Evolutionary conservation across 2,888 invertebrate species (phyloP), one percentile per base, ranked within the genome.

Genomic region (Euproctis similis): DNA sequence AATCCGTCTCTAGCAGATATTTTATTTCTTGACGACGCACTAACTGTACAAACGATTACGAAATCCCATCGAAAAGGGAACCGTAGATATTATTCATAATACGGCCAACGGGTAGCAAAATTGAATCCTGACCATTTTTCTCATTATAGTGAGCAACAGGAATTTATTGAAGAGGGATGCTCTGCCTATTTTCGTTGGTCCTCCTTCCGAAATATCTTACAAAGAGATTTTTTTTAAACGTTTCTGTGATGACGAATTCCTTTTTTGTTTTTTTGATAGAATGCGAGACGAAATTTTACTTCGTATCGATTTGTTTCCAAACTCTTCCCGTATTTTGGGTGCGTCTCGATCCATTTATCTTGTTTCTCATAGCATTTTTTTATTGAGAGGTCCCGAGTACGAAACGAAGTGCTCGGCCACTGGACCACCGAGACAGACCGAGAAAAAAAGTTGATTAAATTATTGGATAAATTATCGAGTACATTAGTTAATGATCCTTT

Each of bases 201-300:
- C 20, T 24, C 17, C n/a, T 22, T 10, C 24, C 12, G 29, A 33
- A 38, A 34, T 31, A 11, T 26, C 27, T 35, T 34, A 13, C 32
- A 31, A 41, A 38, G 13, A 28, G 21, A 26, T 35, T 33, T 46
- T 42, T n/a, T 28, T 14, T 37, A 36, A 36, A 26, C 24, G 30
- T 44, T n/a, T 33, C 21, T 28, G 18, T 23, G 30, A 39, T 39
- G 39, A 39, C 29, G 32, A 43, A 46, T 37, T 46, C 29, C 32
- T 27, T 31, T 18, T 39, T 41, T 36, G 34, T 31, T 27, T 31
- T 18, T 39, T 41, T 36, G 34, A 41, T 44, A 36, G 31, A 46
- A 41, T 37, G 18, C 24, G 33, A 34, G 36, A 29, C 31, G 35
- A 24, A 26, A 39, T 41, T 34, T 43, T 34, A 43, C 46, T 46